These are phyloP conservation scores for Cranoglanis bouderius DNA, from an alignment of 2,113 vertebrate genomes.

Conservation along the genomic window DNA sequence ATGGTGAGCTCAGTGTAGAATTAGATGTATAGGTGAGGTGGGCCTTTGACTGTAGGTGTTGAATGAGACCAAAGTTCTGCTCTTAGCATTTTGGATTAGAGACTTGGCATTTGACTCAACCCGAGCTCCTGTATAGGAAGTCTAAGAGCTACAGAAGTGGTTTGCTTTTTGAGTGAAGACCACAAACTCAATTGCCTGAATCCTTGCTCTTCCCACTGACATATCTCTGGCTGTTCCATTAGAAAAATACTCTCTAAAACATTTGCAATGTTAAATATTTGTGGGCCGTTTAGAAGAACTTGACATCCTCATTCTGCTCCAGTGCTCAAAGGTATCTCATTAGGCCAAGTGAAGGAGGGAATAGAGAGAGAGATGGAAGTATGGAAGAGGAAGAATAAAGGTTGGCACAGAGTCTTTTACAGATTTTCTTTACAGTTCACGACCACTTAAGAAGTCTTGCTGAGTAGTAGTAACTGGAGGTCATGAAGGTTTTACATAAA, in stretches of 20 bases:
- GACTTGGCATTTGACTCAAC: not conserved
- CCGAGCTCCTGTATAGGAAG: not conserved
- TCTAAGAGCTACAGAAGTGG: not conserved
- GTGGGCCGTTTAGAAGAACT: conserved; percentile 59
- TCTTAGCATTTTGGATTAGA: not conserved
- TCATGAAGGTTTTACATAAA: conserved; percentile 67
- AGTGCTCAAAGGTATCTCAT: conserved; percentile 61
- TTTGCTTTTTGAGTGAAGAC: not conserved
- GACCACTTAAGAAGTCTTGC: conserved; percentile 58
- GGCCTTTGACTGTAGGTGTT: not conserved
- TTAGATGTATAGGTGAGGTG: not conserved
- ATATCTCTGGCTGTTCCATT: not conserved
- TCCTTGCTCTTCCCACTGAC: not conserved
- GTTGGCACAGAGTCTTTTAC: not conserved
- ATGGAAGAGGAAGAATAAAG: not conserved
- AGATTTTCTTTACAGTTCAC: conserved; percentile 50
- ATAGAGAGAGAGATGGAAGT: not conserved
- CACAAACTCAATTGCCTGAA: too few species aligned
- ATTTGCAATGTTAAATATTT: conserved; percentile 58
- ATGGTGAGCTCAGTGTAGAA: not conserved
- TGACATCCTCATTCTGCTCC: conserved; percentile 66
- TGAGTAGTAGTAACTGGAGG: conserved; percentile 48
- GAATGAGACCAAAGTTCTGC: not conserved
- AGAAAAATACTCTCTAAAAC: not conserved
- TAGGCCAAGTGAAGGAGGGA: conserved; percentile 20